A percentile compares a stretch with the other conserved stretches of the same genome.
phyloP scores from a whole-genome alignment of 2,797 vertebrate species.

The Aldrovandia affinis region DNA sequence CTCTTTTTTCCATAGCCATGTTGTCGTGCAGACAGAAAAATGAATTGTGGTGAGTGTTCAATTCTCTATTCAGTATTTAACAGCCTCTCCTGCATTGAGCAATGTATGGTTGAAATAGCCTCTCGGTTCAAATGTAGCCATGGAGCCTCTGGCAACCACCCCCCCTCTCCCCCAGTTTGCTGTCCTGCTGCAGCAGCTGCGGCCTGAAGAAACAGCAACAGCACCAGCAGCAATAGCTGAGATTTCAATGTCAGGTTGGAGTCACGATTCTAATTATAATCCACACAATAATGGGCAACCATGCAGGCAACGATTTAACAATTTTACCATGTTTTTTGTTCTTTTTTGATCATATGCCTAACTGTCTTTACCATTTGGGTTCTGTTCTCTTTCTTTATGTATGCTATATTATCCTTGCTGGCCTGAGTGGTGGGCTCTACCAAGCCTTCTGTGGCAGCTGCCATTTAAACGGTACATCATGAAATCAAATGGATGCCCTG shows the following conservation, averaged over 20 bases:
- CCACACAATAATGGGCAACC: background rate
- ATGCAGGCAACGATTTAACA: background rate
- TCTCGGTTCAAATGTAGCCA: background rate
- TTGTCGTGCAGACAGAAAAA: background rate
- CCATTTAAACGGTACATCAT: background rate
- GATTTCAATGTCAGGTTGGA: background rate
- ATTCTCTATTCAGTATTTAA: slow-evolving; percentile 2
- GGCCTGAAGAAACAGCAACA: background rate
- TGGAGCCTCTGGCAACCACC: background rate
- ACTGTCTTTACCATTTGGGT: background rate
- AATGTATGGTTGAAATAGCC: background rate
- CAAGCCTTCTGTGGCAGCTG: background rate
- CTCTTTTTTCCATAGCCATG: background rate
- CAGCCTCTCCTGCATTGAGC: background rate
- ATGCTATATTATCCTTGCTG: background rate
- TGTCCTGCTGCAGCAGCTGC: slow-evolving; percentile 1
- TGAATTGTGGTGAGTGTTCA: background rate
- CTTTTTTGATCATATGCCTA: background rate
- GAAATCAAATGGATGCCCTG: background rate
- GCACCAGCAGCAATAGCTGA: background rate
- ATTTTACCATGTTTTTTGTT: background rate
- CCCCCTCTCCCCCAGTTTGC: background rate
- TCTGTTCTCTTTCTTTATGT: background rate
- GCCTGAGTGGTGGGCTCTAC: background rate
- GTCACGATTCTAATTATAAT: background rate